A percentile compares a stretch with the other conserved stretches of the same genome.
phyloP scores from a whole-genome alignment of 2,888 invertebrate species.

The Drosophila formosana region DNA sequence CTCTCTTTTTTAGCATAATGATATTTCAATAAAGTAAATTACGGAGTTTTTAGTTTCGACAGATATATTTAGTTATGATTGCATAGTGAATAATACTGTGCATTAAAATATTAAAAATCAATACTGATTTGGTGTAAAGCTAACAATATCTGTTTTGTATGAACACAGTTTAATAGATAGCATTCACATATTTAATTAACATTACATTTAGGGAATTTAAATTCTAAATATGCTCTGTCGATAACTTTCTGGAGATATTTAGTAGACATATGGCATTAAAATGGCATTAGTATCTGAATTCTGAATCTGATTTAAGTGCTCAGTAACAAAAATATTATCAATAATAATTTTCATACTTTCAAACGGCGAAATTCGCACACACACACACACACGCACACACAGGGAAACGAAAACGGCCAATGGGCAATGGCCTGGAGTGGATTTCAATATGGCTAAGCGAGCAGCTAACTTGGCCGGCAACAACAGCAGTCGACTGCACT shows the following conservation, averaged over 20 bases:
- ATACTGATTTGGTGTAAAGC: no score
- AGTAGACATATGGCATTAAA: conserved; percentile 38
- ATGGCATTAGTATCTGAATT: conserved; percentile 21
- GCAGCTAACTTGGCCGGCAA: conserved; percentile 48
- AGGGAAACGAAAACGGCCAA: conserved; percentile 16
- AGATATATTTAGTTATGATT: no score
- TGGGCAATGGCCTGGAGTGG: conserved; percentile 27
- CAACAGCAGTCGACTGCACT: conserved; percentile 46
- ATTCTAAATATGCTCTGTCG: no score
- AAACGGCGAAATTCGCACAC: conserved; percentile 55
- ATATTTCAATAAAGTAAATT: no score
- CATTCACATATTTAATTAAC: no score
- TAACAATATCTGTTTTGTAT: no score
- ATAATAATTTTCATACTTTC: conserved; percentile 73
- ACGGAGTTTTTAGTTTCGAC: no score
- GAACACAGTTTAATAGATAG: no score
- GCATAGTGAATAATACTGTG: no score
- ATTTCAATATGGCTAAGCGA: conserved; percentile 65
- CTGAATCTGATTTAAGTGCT: conserved; percentile 60
- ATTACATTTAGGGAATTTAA: no score
- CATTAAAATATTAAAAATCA: no score
- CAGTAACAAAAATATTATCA: conserved; percentile 70
- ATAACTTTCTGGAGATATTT: conserved; percentile 18
- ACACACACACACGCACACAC: background rate
- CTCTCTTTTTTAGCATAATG: no score